Conservation (phyloP, 1,140 invertebrate species). For the Zaprionus vittiger region DNA sequence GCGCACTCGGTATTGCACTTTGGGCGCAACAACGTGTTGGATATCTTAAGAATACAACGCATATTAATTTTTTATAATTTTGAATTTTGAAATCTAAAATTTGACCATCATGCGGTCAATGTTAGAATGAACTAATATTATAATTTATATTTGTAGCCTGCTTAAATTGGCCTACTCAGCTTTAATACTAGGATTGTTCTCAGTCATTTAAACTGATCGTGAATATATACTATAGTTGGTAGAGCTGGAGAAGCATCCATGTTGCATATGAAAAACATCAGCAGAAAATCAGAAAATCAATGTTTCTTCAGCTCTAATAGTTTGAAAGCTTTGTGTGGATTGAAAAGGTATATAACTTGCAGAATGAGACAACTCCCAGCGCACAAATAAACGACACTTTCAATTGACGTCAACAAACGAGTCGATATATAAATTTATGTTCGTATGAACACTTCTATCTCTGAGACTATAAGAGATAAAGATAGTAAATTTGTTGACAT, state of each 20-base stretch:
- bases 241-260: too few species aligned
- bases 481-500: fast-evolving
- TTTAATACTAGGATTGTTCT: not conserved
- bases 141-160: not conserved
- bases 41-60: not conserved
- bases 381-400: too few species aligned
- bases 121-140: not conserved
- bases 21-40: not conserved
- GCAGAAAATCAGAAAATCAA: too few species aligned
- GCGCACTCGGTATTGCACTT: not conserved
- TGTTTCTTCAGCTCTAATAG: too few species aligned
- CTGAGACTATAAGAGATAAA: not conserved
- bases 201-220: too few species aligned
- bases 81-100: not conserved
- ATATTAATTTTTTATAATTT: not conserved
- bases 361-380: too few species aligned
- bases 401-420: too few species aligned
- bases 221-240: too few species aligned
- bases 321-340: too few species aligned
- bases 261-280: too few species aligned
- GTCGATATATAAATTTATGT: fast-evolving
- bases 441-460: not conserved
- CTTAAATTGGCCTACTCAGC: not conserved
- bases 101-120: too few species aligned
- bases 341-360: too few species aligned